Percentiles rank a stretch among this genome's conserved stretches.
These are phyloP conservation scores for Pungitius pungitius DNA, from an alignment of 2,113 vertebrate genomes.

Conservation along the genomic window DNA sequence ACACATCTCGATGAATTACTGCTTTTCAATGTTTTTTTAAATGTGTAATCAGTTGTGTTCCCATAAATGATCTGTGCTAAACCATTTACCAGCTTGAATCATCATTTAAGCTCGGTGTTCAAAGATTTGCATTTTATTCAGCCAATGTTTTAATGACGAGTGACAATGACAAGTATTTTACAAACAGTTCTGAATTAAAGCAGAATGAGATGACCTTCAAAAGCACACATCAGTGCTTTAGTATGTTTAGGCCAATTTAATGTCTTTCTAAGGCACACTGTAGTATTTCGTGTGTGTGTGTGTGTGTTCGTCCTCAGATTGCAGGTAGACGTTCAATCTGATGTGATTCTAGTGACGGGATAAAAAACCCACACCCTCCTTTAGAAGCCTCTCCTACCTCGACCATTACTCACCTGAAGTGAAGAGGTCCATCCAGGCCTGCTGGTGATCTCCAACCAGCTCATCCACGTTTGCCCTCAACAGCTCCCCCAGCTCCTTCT, in stretches of 20 bases:
- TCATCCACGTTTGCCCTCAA: constrained; percentile 83
- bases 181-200: no score
- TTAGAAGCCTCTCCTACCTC: neutral
- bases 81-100: no score
- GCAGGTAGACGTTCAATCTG: neutral
- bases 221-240: neutral
- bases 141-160: no score
- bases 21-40: neutral
- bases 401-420: constrained; percentile 85
- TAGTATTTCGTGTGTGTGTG: neutral
- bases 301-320: neutral
- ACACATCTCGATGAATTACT: neutral
- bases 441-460: constrained; percentile 88
- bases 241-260: neutral
- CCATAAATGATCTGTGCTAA: neutral
- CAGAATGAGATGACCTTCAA: neutral
- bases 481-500: constrained; percentile 89
- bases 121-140: neutral
- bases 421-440: constrained; percentile 94
- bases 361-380: neutral
- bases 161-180: no score
- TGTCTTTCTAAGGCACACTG: neutral
- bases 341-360: neutral
- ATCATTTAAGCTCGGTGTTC: neutral
- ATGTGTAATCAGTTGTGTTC: neutral